Conservation (phyloP, 2,797 vertebrate genomes). For the Capromys pilorides region DNA sequence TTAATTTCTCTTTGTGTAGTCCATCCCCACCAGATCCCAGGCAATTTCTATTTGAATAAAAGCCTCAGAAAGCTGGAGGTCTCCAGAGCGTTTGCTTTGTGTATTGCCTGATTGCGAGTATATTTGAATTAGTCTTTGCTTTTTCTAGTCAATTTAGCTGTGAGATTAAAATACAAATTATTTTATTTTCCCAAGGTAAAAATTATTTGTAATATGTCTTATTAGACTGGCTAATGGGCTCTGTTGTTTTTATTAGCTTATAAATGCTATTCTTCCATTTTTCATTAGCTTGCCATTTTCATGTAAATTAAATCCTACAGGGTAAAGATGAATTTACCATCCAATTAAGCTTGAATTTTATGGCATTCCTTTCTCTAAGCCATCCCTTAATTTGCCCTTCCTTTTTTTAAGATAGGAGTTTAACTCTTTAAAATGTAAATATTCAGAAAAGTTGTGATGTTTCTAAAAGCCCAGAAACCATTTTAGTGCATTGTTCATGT, state of each 20-base stretch:
- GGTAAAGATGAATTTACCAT: slow-evolving; percentile 52
- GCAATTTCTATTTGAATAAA: slow-evolving; percentile 60
- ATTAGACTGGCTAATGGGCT: slow-evolving; percentile 30
- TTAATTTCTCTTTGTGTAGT: slow-evolving; percentile 38
- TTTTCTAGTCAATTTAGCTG: slow-evolving; percentile 49
- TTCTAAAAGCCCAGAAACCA: not conserved
- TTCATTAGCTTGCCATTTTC: slow-evolving; percentile 40
- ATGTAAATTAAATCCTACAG: slow-evolving; percentile 57
- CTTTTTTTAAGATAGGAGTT: not conserved
- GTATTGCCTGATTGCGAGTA: not conserved
- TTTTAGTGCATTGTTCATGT: slow-evolving; percentile 12
- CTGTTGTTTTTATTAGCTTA: slow-evolving; percentile 55
- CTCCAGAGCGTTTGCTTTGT: not conserved
- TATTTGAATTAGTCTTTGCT: slow-evolving; percentile 59
- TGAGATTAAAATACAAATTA: slow-evolving; percentile 67
- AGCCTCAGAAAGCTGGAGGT: not conserved
- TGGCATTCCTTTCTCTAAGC: not conserved
- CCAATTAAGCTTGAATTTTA: slow-evolving; percentile 58
- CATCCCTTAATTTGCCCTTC: too few relatives aligned
- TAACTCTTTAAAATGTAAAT: slow-evolving; percentile 36
- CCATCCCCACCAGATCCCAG: slow-evolving; percentile 1
- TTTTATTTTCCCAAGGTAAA: slow-evolving; percentile 67
- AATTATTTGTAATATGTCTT: slow-evolving; percentile 51
- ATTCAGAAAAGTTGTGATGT: not conserved
- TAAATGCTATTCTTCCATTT: slow-evolving; percentile 45